Evolutionary conservation across 2,888 invertebrate species (phyloP).

Genomic region (Trichopria drosophilae): DNA sequence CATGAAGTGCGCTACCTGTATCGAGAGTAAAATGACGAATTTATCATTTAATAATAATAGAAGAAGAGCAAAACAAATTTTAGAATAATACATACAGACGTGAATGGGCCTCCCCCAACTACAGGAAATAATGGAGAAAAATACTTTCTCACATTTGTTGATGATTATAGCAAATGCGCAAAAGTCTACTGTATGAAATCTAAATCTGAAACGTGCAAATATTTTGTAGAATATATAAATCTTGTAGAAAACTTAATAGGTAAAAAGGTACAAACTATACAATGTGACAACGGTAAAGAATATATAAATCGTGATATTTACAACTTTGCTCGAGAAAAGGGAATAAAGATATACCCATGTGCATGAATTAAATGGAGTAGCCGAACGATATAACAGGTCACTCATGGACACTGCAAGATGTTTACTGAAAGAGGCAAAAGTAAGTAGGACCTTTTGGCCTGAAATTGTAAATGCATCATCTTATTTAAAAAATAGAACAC

Average conservation of each 20-base stretch:
- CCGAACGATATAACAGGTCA: slow-evolving; percentile 26
- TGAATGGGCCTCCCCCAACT: slow-evolving; percentile 21
- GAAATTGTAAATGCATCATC: slow-evolving; percentile 29
- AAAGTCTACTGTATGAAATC: slow-evolving; percentile 29
- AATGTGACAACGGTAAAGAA: slow-evolving; percentile 17
- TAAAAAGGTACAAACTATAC: slow-evolving; percentile 11
- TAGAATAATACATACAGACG: slow-evolving; percentile 19
- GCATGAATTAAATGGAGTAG: slow-evolving; percentile 23
- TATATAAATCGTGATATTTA: slow-evolving; percentile 15
- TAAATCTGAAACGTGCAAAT: slow-evolving; percentile 29
- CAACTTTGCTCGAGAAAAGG: slow-evolving; percentile 7
- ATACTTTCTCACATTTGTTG: slow-evolving; percentile 33
- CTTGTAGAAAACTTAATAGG: slow-evolving; percentile 14
- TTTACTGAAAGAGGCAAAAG: slow-evolving; percentile 30
- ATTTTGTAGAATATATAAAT: slow-evolving; percentile 23
- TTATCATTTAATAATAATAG: slow-evolving; percentile 33
- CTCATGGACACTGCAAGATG: slow-evolving; percentile 35
- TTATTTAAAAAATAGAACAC: slow-evolving; percentile 30
- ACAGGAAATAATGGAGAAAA: slow-evolving; percentile 27
- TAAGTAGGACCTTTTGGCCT: slow-evolving; percentile 32
- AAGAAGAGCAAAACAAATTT: no score
- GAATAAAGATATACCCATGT: slow-evolving; percentile 13
- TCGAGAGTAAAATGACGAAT: slow-evolving; percentile 27
- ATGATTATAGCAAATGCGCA: slow-evolving; percentile 33
- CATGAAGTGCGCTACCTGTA: slow-evolving; percentile 27